Evolutionary conservation across 2,888 invertebrate species (phyloP).

Genomic region (Steinernema scapterisci): DNA sequence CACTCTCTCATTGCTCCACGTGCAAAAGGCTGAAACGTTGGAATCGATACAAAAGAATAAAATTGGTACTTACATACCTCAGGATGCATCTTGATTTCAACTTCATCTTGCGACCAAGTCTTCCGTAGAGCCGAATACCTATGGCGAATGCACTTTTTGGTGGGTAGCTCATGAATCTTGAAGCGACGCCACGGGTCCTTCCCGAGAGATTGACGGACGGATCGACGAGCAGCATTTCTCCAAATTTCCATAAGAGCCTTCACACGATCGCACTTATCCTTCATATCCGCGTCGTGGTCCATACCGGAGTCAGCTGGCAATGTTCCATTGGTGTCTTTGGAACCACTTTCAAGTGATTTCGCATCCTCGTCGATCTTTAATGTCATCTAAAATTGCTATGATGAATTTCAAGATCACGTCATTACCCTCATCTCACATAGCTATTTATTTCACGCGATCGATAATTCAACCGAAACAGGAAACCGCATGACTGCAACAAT

Average conservation of each 20-base stretch:
- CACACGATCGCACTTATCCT: not conserved
- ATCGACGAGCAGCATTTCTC: constrained; percentile 27
- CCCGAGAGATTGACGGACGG: constrained; percentile 41
- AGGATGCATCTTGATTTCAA: constrained; percentile 71
- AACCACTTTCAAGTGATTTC: too few species aligned
- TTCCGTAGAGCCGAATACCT: constrained; percentile 72
- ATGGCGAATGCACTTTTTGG: constrained; percentile 70
- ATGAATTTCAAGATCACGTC: not conserved
- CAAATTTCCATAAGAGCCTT: not conserved
- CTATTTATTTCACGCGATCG: too few species aligned
- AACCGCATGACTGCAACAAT: too few species aligned
- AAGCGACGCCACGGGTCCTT: constrained; percentile 72
- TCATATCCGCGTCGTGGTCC: not conserved
- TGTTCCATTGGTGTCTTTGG: not conserved
- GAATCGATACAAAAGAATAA: not conserved
- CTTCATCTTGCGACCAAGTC: constrained; percentile 71
- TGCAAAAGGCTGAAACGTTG: constrained; percentile 69
- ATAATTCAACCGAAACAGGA: too few species aligned
- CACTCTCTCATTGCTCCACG: constrained; percentile 73
- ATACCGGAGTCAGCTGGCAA: not conserved
- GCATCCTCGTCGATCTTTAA: constrained; percentile 18
- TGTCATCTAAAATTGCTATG: constrained; percentile 5
- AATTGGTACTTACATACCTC: constrained; percentile 60
- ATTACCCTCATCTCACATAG: too few species aligned
- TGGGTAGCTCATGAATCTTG: constrained; percentile 70